phyloP scores from a whole-genome alignment of 2,797 vertebrate genomes.

The Zalophus californianus region DNA sequence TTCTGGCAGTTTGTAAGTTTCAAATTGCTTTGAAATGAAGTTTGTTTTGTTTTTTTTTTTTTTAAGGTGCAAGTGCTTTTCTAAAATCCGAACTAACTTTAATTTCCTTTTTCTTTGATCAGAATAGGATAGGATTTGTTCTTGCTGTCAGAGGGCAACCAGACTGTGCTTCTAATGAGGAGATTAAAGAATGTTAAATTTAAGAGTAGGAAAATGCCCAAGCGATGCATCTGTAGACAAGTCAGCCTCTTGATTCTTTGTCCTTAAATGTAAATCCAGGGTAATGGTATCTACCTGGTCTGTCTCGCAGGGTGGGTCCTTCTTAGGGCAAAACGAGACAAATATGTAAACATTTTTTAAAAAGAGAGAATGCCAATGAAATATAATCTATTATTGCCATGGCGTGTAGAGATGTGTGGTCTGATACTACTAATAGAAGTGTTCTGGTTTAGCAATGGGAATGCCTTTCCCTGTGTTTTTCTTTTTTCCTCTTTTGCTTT shows the following conservation, averaged over 20 bases:
- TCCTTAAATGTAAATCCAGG: not conserved
- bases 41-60: not conserved
- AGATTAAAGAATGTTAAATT: not conserved
- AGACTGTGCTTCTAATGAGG: not conserved
- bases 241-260: not conserved
- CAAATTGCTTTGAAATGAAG: not conserved
- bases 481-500: not conserved
- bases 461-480: not conserved
- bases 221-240: not conserved
- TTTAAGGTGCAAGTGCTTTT: not conserved
- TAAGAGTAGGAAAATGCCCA: not conserved
- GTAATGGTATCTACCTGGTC: not conserved
- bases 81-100: not conserved
- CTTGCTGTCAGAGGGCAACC: not conserved
- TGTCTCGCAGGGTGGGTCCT: not conserved
- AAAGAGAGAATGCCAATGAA: not conserved
- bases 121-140: not conserved
- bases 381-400: not conserved
- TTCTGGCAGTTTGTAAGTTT: not conserved
- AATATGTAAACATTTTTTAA: not conserved
- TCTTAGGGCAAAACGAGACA: slow-evolving; percentile 21
- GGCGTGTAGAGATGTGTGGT: not conserved
- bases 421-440: not conserved
- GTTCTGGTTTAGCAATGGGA: not conserved
- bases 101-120: slow-evolving; percentile 3